Evolutionary conservation across 2,888 invertebrate genomes (phyloP), one percentile per base, ranked within the genome.

Genomic region (Hypomecis punctinalis): DNA sequence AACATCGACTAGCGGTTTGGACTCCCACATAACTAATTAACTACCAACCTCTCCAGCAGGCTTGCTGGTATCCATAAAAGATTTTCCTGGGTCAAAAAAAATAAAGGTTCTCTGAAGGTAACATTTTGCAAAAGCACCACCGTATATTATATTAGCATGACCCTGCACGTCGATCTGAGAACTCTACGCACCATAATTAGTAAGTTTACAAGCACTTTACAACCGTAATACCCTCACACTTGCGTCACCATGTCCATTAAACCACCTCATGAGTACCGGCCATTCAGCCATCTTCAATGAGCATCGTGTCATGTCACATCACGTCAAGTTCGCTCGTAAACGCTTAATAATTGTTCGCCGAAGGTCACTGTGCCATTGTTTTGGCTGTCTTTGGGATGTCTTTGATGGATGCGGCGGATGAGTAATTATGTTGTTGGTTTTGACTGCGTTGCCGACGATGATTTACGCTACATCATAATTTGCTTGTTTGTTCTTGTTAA

Each of bases 281-380:
- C 59, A 59, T 59, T 59, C 53, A 43, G 49, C 33, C 49, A 36
- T 53, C 47, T 49, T 61, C 53, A 65, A 61, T 65, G 61, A 56
- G 33, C 58, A n/a, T 42, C 61, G 11, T 47, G 59, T 49, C 58
- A 48, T 59, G 37, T 58, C 62, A 56, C 35, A 55, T 59, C 58
- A 46, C 58, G 61, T 62, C 58, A 58, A 45, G 35, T 55, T 11
- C 43, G 6, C 45, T 42, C 42, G 33, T 52, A 45, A 63, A 62
- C 43, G 42, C 45, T 61, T 61, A 45, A 56, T 67, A 61, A 63
- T 55, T 57, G 37, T 55, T 13, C 39, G 10, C 37, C 51, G 61
- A 63, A 66, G 66, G 67, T 59, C 67, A 56, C 46, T 55, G 49
- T 42, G 63, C 47, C 49, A 63, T 55, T 61, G 60, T 66, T 63